A percentile compares a stretch with the other conserved stretches of the same genome.
Evolutionary conservation across 2,113 vertebrate species (phyloP).

Genomic region (Poeciliopsis prolifica): DNA sequence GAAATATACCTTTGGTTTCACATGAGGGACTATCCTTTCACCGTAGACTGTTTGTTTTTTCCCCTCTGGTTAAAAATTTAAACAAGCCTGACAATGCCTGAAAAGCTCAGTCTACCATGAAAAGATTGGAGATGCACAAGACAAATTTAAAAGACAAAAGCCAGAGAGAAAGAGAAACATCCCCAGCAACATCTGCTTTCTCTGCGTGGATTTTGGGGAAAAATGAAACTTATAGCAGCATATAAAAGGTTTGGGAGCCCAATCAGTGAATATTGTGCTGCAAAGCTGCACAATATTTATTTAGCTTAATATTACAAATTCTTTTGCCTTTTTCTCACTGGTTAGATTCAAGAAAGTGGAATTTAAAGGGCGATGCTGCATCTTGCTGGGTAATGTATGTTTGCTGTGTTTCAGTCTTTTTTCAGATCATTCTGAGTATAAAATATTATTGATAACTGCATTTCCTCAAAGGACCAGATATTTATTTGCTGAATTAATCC

Average conservation of each 20-base stretch:
- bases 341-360: not conserved
- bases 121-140: slow-evolving; percentile 60
- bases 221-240: not conserved
- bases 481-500: no score
- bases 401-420: not conserved
- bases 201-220: not conserved
- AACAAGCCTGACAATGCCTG: slow-evolving; percentile 72
- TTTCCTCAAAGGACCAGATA: no score
- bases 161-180: slow-evolving; percentile 33
- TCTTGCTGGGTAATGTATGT: not conserved
- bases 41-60: slow-evolving; percentile 66
- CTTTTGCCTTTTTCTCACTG: not conserved
- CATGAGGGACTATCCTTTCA: slow-evolving; percentile 51
- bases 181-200: not conserved
- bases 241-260: not conserved
- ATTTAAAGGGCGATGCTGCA: not conserved
- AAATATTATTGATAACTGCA: not conserved
- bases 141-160: slow-evolving; percentile 58
- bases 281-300: not conserved
- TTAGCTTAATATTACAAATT: not conserved
- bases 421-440: not conserved
- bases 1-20: slow-evolving; percentile 72
- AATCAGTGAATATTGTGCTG: not conserved
- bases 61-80: slow-evolving; percentile 76
- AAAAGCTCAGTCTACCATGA: slow-evolving; percentile 76